Percentiles rank a stretch among this genome's conserved stretches.
phyloP scores from a whole-genome alignment of 1,140 invertebrate genomes.

The Ceratina japonica region DNA sequence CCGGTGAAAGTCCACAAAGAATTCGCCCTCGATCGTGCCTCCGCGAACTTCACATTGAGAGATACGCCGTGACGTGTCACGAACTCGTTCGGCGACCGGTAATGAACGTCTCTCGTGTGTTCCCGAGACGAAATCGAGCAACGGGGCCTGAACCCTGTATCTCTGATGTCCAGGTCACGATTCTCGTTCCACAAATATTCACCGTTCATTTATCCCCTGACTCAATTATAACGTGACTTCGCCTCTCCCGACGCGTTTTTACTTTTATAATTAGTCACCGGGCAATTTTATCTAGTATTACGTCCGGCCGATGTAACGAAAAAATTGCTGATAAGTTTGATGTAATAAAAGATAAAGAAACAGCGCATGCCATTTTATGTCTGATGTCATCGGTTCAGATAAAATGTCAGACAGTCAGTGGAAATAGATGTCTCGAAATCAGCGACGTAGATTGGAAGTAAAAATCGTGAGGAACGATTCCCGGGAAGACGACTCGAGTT shows the following conservation, averaged over 20 bases:
- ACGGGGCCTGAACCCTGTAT: constrained; percentile 4
- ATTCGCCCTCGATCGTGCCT: constrained; percentile 66
- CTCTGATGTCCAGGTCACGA: constrained; percentile 27
- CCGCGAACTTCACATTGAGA: constrained; percentile 70
- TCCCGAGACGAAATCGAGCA: constrained; percentile 23
- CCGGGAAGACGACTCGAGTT: neutral
- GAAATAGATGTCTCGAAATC: neutral
- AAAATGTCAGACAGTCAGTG: neutral
- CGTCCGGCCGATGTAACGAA: no score
- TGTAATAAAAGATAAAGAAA: neutral
- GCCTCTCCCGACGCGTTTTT: no score
- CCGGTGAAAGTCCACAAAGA: constrained; percentile 62
- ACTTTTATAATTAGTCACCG: no score
- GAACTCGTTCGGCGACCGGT: constrained; percentile 50
- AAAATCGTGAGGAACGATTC: neutral
- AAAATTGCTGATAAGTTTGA: no score
- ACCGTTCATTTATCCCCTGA: no score
- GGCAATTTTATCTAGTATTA: no score
- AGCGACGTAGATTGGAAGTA: neutral
- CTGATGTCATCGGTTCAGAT: neutral
- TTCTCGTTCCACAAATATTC: constrained; percentile 28
- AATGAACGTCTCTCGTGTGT: constrained; percentile 48
- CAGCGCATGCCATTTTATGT: no score
- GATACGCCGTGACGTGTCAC: constrained; percentile 66
- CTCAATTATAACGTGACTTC: no score